Evolutionary conservation across 2,888 invertebrate genomes (phyloP).

Genomic region (Athrips mouffetella): DNA sequence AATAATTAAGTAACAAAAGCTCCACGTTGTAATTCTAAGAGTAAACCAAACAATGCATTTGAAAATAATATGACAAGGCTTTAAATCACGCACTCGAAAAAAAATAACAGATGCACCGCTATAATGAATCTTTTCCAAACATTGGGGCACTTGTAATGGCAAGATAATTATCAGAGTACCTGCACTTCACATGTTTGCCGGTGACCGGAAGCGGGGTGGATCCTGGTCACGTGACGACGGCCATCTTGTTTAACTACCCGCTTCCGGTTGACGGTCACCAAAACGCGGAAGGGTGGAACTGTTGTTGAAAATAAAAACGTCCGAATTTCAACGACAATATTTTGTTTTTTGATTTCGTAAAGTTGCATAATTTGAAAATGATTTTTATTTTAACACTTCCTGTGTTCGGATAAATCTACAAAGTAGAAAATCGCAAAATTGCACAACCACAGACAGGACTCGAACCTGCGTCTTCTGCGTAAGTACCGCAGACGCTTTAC

Average conservation of each 20-base stretch:
- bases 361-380: no score
- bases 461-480: no score
- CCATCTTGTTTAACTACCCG: slow-evolving; percentile 72
- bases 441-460: no score
- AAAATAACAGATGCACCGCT: slow-evolving; percentile 65
- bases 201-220: slow-evolving; percentile 73
- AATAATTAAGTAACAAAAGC: no score
- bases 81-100: slow-evolving; percentile 25
- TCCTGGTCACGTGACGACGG: slow-evolving; percentile 71
- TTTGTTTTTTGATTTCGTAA: no score
- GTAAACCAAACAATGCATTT: not conserved
- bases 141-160: slow-evolving; percentile 51
- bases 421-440: no score
- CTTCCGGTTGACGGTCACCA: slow-evolving; percentile 58
- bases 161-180: slow-evolving; percentile 68
- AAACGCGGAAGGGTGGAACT: slow-evolving; percentile 53
- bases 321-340: no score
- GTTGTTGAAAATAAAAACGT: slow-evolving; percentile 24
- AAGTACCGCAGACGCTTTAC: no score
- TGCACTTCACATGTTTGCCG: slow-evolving; percentile 70
- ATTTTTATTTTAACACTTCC: no score
- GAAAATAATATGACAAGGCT: not conserved
- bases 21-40: no score
- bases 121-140: slow-evolving; percentile 47
- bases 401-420: no score